These are phyloP conservation scores for Tanytarsus gracilentus DNA, from an alignment of 2,888 invertebrate genomes.

Conservation along the genomic window DNA sequence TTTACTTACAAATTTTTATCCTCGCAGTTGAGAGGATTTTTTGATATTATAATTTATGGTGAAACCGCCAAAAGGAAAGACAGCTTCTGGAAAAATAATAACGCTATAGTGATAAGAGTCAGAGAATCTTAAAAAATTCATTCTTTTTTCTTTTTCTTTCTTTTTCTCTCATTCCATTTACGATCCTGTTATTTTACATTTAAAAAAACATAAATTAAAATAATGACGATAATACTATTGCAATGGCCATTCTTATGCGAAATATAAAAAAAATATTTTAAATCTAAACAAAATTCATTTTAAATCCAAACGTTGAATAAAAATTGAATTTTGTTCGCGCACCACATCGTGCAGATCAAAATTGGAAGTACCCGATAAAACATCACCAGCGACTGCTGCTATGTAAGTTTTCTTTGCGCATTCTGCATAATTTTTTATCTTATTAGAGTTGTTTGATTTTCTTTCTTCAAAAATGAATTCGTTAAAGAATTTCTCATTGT, in stretches of 20 bases:
- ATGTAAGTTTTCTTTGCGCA: slow-evolving; percentile 34
- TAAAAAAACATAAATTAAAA: too few species aligned
- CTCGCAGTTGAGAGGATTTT: too few species aligned
- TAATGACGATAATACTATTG: too few species aligned
- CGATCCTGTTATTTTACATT: too few species aligned
- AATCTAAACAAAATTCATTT: background rate
- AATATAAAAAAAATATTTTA: too few species aligned
- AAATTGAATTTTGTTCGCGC: background rate
- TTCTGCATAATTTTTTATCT: background rate
- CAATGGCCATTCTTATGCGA: too few species aligned
- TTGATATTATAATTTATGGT: too few species aligned
- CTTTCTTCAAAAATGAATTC: background rate
- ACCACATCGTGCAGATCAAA: slow-evolving; percentile 34
- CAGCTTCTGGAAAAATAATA: slow-evolving; percentile 13
- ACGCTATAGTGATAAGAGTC: too few species aligned
- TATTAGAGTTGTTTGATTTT: slow-evolving; percentile 4
- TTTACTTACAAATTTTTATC: background rate
- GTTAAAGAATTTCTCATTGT: slow-evolving; percentile 26
- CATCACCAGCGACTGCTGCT: slow-evolving; percentile 36
- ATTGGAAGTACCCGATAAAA: slow-evolving; percentile 37
- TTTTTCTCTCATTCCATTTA: slow-evolving; percentile 4
- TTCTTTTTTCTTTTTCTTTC: background rate
- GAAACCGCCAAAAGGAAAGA: too few species aligned
- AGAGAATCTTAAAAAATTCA: too few species aligned
- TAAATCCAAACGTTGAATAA: too few species aligned